Percentiles rank a stretch among this genome's conserved stretches.
Conservation (phyloP, 1,140 invertebrate genomes). For the Propsilocerus akamusi region DNA sequence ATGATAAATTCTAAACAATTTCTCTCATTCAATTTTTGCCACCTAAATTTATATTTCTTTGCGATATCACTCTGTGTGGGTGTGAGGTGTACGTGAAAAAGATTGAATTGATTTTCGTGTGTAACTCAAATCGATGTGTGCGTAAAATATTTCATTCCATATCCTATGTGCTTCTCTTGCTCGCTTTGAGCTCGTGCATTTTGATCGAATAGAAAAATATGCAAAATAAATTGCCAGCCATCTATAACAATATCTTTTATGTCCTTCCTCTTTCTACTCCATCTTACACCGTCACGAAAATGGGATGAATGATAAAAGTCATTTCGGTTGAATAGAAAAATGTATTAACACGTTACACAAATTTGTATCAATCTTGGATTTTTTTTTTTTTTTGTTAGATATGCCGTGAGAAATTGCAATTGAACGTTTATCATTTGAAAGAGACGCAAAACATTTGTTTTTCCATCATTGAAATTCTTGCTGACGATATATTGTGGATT, state of each 20-base stretch:
- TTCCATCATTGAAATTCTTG: too few species aligned
- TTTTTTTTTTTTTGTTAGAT: too few species aligned
- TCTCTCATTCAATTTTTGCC: conserved; percentile 1
- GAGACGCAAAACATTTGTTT: too few species aligned
- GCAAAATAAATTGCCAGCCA: not conserved
- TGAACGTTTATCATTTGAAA: not conserved
- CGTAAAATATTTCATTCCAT: not conserved
- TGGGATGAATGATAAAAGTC: not conserved
- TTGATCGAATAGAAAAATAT: conserved; percentile 3
- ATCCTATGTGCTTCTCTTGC: too few species aligned
- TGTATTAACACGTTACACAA: conserved; percentile 2
- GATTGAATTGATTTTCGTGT: not conserved
- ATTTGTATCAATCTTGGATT: not conserved
- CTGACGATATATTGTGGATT: too few species aligned
- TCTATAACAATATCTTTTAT: conserved; percentile 4
- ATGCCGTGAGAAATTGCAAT: conserved; percentile 3
- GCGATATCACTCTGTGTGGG: not conserved
- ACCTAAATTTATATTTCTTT: not conserved
- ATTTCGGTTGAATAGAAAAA: not conserved
- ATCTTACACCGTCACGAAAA: not conserved
- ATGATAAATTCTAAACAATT: not conserved
- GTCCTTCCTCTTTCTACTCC: not conserved
- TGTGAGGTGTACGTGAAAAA: conserved; percentile 1
- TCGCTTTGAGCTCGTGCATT: not conserved
- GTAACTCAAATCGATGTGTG: not conserved